These are phyloP conservation scores for Nycticebus coucang DNA, from an alignment of 2,113 vertebrate species.

Conservation along the genomic window DNA sequence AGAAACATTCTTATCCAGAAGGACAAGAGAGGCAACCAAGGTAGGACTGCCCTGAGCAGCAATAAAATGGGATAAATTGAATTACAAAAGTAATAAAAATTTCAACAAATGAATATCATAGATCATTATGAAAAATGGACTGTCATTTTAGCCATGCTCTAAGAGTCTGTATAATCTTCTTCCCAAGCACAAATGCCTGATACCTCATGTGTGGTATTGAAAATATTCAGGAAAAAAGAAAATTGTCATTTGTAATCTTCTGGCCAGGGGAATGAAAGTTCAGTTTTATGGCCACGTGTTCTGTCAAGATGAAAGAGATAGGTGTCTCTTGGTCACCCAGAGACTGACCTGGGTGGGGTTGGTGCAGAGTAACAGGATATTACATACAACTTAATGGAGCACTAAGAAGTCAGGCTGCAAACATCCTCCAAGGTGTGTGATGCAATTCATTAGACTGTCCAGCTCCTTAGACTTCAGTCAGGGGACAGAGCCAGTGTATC, in stretches of 20 bases:
- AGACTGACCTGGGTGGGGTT: background rate
- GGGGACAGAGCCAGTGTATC: background rate
- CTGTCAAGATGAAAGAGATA: background rate
- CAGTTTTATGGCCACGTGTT: background rate
- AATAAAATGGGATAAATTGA: conserved; percentile 64
- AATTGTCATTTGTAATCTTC: background rate
- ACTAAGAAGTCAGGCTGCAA: background rate
- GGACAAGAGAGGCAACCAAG: conserved; percentile 47
- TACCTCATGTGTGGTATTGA: conserved; percentile 18
- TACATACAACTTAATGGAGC: background rate
- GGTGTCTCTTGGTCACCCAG: background rate
- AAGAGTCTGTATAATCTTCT: conserved; percentile 20
- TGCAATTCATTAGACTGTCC: background rate
- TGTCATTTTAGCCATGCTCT: conserved; percentile 24
- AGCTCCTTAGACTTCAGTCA: background rate
- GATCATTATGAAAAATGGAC: conserved; percentile 70
- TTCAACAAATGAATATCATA: conserved; percentile 67
- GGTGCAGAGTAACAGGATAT: background rate
- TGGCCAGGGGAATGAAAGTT: background rate
- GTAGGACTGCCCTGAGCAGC: conserved; percentile 39
- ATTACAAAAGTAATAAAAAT: conserved; percentile 78
- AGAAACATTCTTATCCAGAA: conserved; percentile 74
- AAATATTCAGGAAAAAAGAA: conserved; percentile 1
- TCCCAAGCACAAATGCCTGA: background rate
- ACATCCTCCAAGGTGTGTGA: background rate